phyloP scores from a whole-genome alignment of 2,113 vertebrate species.

The Daubentonia madagascariensis region DNA sequence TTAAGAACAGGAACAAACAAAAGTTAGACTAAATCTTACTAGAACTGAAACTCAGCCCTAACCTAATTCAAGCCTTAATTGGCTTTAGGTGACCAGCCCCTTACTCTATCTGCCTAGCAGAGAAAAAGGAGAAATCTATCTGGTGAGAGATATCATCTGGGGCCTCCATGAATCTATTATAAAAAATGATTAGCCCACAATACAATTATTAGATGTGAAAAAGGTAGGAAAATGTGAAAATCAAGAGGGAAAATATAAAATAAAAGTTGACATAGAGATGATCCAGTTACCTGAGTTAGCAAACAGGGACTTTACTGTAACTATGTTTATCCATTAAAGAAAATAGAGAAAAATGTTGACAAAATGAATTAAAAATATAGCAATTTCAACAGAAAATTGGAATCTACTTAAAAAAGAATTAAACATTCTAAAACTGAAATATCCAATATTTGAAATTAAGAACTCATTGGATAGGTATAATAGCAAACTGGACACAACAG shows the following conservation, averaged over 20 bases:
- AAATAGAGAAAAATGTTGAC: neutral
- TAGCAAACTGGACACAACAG: neutral
- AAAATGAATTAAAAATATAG: neutral
- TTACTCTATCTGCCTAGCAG: neutral
- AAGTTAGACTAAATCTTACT: neutral
- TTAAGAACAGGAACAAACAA: neutral
- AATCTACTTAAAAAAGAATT: neutral
- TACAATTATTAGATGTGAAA: neutral
- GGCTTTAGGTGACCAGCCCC: neutral
- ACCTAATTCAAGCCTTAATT: neutral
- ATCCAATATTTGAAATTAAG: neutral
- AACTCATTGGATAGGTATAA: neutral
- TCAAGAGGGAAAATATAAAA: neutral
- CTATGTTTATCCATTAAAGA: neutral
- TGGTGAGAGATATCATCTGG: neutral
- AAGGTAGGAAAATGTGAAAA: neutral
- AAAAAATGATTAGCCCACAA: neutral
- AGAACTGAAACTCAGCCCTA: neutral
- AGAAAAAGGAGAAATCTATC: neutral
- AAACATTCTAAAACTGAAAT: neutral
- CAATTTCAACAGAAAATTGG: neutral
- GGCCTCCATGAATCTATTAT: neutral
- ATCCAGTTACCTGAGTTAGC: neutral
- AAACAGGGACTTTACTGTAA: neutral
- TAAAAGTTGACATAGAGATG: neutral